Evolutionary conservation across 92 coral and sea anemone species (phyloP), one percentile per base, ranked within the genome.

Genomic region (Zoanthus sociatus): DNA sequence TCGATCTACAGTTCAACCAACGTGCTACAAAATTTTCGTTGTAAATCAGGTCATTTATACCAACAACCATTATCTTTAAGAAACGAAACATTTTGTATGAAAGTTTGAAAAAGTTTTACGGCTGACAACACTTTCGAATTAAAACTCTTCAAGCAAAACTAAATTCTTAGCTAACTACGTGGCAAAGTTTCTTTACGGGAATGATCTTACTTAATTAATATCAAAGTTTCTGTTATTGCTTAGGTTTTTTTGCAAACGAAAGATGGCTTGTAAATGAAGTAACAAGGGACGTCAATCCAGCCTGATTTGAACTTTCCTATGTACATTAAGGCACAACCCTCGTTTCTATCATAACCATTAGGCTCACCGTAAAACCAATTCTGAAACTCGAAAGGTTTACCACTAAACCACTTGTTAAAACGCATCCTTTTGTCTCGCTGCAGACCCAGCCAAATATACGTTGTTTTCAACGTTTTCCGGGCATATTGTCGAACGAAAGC

Each of bases 351-450:
- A 21, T 30, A 77, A 44, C 53, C 21, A 55, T 77, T 77, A 17
- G 82, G 82, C 33, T 77, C 82, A 6, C 82, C 68, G 6, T 1
- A 5, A 37, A 77, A 16, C 82, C 82, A 77, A 45, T 55, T 15
- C 12, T 9, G 44, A 42, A 51, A 77, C 56, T 47, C 47, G 1
- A 77, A n/a, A 32, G 58, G 12, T 20, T 77, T 33, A 21, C 82
- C 82, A 2, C 46, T 77, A 33, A 77, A 47, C 82, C 82, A 77
- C 47, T 21, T 53, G 32, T 64, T 77, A 45, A 77, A 77, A 64
- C 5, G 30, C 53, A 50, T 6, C 11, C 20, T 31, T 14, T 77
- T 13, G 68, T 77, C 82, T 77, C 82, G 82, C 82, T 77, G 20
- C 18, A 77, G 63, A 21, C 79, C 79, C 54, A 76, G 14, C 79